A percentile compares a stretch with the other conserved stretches of the same genome.
Conservation (phyloP, 2,888 invertebrate genomes). For the Frankliniella fusca region DNA sequence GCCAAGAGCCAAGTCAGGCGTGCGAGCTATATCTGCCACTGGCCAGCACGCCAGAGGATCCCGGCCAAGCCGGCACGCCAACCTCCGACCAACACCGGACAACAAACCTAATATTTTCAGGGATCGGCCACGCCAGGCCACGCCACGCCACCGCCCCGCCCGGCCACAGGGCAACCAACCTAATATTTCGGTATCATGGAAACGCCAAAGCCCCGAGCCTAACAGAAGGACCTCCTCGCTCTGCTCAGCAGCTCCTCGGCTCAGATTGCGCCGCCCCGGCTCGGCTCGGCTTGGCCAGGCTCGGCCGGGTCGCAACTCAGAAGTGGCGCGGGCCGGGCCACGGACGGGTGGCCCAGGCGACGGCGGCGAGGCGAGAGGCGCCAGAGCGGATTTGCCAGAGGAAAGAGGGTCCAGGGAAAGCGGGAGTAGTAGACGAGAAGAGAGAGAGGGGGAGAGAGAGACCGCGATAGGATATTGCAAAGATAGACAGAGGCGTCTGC, state of each 20-base stretch:
- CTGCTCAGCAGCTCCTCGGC: background rate
- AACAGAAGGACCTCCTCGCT: background rate
- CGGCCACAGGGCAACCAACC: background rate
- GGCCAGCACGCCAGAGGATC: background rate
- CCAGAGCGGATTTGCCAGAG: background rate
- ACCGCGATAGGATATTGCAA: too few relatives aligned
- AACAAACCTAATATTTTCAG: slow-evolving; percentile 6
- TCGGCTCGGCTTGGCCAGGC: background rate
- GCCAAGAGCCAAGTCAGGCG: background rate
- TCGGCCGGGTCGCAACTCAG: background rate
- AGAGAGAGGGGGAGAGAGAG: background rate
- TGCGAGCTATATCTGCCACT: background rate
- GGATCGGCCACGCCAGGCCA: background rate
- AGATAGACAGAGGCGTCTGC: too few relatives aligned
- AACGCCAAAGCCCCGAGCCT: background rate
- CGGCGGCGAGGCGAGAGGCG: background rate
- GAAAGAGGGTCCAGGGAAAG: background rate
- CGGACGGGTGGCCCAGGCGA: background rate
- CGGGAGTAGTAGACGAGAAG: background rate
- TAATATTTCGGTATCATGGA: slow-evolving; percentile 5
- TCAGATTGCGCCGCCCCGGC: background rate
- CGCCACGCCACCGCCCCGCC: background rate
- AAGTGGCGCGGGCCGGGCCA: background rate
- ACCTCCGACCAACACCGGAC: background rate
- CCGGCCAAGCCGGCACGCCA: background rate